A percentile compares a stretch with the other conserved stretches of the same genome.
Conservation (phyloP, 1,140 invertebrate species). For the Cepaea nemoralis region DNA sequence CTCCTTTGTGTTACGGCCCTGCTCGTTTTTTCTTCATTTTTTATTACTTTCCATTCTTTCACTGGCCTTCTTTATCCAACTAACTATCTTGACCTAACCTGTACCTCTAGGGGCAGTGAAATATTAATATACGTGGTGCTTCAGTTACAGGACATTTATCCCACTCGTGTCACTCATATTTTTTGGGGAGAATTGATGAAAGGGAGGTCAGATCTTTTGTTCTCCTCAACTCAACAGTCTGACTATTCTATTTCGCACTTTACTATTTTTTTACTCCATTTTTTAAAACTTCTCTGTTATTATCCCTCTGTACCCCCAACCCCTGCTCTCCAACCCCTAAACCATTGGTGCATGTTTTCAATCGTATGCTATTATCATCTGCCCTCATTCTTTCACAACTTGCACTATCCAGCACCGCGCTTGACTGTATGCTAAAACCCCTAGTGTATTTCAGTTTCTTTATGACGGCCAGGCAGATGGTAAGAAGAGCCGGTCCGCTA, state of each 20-base stretch:
- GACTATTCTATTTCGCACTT: background rate
- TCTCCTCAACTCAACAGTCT: background rate
- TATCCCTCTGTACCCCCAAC: background rate
- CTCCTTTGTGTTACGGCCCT: background rate
- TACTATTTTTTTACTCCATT: background rate
- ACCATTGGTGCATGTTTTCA: background rate
- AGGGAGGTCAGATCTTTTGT: background rate
- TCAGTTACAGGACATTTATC: conserved; percentile 3
- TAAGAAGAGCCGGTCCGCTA: background rate
- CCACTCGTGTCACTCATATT: background rate
- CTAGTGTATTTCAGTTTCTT: conserved; percentile 1
- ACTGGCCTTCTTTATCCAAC: background rate
- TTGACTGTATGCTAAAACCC: background rate
- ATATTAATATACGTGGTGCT: background rate
- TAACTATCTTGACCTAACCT: background rate
- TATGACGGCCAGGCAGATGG: background rate
- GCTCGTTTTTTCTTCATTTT: background rate
- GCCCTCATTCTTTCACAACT: background rate
- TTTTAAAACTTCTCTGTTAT: conserved; percentile 2
- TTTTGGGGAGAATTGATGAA: too few relatives aligned
- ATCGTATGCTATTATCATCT: conserved; percentile 10
- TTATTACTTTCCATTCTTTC: background rate
- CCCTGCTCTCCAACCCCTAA: background rate
- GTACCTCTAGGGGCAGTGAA: background rate
- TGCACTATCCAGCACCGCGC: background rate